These are phyloP conservation scores for Luperina testacea DNA, from an alignment of 2,888 invertebrate species.

Conservation along the genomic window DNA sequence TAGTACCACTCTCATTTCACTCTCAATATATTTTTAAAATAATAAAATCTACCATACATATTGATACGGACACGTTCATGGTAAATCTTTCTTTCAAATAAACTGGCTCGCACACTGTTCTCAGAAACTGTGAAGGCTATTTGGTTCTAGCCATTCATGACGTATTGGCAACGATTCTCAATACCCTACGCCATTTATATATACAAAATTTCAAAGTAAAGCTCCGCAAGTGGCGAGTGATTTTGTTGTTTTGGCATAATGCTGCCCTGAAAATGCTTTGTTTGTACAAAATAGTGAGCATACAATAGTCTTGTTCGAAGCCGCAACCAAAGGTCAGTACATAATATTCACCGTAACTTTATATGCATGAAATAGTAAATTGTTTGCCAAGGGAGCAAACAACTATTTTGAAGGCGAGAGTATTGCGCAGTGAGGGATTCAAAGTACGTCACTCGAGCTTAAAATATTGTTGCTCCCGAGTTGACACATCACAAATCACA, in stretches of 20 bases:
- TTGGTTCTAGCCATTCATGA: constrained; percentile 11
- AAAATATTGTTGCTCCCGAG: too few species aligned
- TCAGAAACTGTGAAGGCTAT: not conserved
- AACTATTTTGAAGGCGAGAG: too few species aligned
- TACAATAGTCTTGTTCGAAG: not conserved
- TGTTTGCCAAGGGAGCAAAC: too few species aligned
- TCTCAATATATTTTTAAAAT: not conserved
- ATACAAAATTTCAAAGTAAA: constrained; percentile 10
- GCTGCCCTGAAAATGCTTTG: not conserved
- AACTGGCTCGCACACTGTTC: not conserved
- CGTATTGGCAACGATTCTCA: not conserved
- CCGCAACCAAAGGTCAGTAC: not conserved
- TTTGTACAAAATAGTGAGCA: not conserved
- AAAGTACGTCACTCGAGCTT: too few species aligned
- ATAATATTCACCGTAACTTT: not conserved
- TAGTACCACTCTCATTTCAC: constrained; percentile 3
- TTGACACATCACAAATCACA: too few species aligned
- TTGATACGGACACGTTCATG: not conserved
- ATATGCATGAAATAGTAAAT: not conserved
- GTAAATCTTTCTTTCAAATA: not conserved
- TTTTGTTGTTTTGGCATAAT: constrained; percentile 12
- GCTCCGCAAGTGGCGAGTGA: not conserved
- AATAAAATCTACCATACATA: not conserved
- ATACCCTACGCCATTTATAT: constrained; percentile 5
- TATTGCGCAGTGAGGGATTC: too few species aligned